Base-by-base conservation (phyloP, 2,113 vertebrate genomes). In the Leucosticte australis region DNA sequence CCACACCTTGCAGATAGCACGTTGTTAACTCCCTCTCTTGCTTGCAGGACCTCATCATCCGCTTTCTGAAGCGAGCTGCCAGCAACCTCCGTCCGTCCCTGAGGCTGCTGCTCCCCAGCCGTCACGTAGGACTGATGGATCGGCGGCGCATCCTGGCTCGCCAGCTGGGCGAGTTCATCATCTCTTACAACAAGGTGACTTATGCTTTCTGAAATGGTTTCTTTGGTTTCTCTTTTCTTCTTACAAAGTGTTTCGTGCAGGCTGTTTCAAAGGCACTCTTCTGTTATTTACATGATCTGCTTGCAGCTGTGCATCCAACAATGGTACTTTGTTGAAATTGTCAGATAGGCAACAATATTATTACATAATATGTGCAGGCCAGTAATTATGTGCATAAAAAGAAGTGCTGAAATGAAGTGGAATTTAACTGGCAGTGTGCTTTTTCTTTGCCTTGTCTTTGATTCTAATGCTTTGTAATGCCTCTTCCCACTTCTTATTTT, bases 131-230 rank as follows among this genome's bases (percentile, higher is more conserved):
- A 15, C 96, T 98, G 6, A 95, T 93, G 39, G 98, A 99, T 80
- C 98, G 99, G 55, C 98, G 98, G 44, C 98, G 98, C 50, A 97
- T 99, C 89, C 98, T 99, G 95, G 99, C 99, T 89, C 98, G 98
- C 87, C 99, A 99, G 79, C 97, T 99, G 30, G 98, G 98, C 47
- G 97, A 99, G 87, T 99, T 99, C 96, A 99, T 99, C 52, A 85
- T 96, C 80, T 98, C 93, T 87, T 99, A 99, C 62, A 98, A 98
- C 92, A 98, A 99, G 98, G 99, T 99, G 93, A 94, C 63, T 93
- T 46, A 13, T 18, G 52, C 6, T n/a, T 47, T 26, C 42, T 6
- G 35, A 37, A 8, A 20, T 64, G 57, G 3, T 64, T 82, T n/a
- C 69, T 83, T 65, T 50, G 11, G 4, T 79, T 87, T 78, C 30